phyloP scores from a whole-genome alignment of 1,140 invertebrate genomes.

The Drosophila chauvacae region DNA sequence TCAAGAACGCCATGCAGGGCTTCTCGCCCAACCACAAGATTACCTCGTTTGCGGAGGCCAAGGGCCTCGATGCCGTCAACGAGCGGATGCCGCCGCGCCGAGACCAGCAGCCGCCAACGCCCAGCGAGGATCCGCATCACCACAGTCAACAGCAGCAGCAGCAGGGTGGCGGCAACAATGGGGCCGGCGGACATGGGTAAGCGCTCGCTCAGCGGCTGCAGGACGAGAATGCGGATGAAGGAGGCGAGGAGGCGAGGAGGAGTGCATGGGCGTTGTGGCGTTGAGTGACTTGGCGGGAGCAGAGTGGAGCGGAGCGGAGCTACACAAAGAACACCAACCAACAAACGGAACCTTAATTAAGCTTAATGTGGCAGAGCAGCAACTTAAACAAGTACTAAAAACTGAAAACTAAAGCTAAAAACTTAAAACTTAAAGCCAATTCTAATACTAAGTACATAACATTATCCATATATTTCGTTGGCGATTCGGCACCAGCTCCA shows the following conservation, averaged over 20 bases:
- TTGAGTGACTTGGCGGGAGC: constrained; percentile 8
- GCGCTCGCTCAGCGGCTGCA: constrained; percentile 7
- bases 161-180: constrained; percentile 70
- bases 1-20: constrained; percentile 98
- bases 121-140: constrained; percentile 76
- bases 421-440: constrained; percentile 26
- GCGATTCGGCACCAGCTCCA: constrained; percentile 30
- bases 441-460: constrained; percentile 42
- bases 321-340: constrained; percentile 50
- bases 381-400: constrained; percentile 50
- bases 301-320: constrained; percentile 22
- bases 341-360: constrained; percentile 50
- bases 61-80: constrained; percentile 99
- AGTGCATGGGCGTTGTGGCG: constrained; percentile 3
- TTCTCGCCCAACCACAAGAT: constrained; percentile 99
- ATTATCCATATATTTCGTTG: constrained; percentile 24
- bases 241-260: not conserved
- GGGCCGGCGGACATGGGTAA: constrained; percentile 74
- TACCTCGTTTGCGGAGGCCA: constrained; percentile 99
- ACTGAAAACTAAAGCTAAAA: constrained; percentile 11
- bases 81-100: constrained; percentile 99
- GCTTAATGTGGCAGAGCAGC: constrained; percentile 53
- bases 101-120: constrained; percentile 88
- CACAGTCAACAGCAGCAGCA: constrained; percentile 59
- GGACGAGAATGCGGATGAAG: constrained; percentile 5